Evolutionary conservation across 2,797 vertebrate species (phyloP).

Genomic region (Limnodromus scolopaceus): DNA sequence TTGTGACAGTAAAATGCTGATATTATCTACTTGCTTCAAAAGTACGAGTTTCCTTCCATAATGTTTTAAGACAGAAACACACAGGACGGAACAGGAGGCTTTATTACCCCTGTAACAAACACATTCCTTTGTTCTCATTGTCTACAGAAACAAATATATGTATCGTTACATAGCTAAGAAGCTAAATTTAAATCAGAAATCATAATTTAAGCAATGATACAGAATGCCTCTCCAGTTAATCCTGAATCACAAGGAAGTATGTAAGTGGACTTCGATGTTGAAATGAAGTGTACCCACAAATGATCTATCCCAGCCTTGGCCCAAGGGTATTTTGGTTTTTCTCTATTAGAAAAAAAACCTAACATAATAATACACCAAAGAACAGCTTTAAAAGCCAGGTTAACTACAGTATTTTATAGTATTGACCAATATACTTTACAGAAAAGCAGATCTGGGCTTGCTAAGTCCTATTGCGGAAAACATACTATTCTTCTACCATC

Average conservation of each 20-base stretch:
- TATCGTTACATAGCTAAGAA: background rate
- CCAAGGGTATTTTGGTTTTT: background rate
- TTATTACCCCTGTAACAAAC: background rate
- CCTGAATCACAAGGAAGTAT: background rate
- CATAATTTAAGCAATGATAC: background rate
- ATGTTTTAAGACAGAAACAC: background rate
- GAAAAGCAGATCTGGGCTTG: background rate
- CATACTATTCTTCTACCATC: background rate
- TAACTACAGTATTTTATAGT: background rate
- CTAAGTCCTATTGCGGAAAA: background rate
- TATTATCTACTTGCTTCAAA: background rate
- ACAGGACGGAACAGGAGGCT: background rate
- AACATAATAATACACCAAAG: background rate
- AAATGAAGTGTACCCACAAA: background rate
- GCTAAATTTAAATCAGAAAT: background rate
- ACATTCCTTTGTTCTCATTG: background rate
- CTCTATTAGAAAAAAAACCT: background rate
- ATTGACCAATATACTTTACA: background rate
- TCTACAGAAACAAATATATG: background rate
- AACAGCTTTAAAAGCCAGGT: background rate
- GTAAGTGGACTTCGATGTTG: background rate
- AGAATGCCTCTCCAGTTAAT: background rate
- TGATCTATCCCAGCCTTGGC: background rate
- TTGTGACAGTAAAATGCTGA: background rate
- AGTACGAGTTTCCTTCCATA: background rate